These are phyloP conservation scores for Platichthys flesus DNA, from an alignment of 2,113 vertebrate species.

Conservation along the genomic window DNA sequence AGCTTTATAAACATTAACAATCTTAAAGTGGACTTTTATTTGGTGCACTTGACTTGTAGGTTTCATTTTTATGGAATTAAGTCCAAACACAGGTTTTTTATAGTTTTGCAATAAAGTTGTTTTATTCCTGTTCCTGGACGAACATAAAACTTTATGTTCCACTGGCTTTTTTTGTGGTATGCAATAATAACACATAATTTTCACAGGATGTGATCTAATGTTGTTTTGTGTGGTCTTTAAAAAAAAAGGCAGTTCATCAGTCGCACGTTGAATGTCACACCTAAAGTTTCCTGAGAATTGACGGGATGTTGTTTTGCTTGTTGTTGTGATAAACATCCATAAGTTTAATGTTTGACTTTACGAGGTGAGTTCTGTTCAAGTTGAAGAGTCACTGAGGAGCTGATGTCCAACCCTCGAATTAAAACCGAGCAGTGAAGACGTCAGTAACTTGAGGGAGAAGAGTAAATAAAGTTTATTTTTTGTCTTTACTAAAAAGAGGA, in stretches of 20 bases:
- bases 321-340: no score
- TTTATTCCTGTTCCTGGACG: not conserved
- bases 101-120: not conserved
- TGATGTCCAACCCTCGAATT: no score
- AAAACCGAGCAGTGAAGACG: no score
- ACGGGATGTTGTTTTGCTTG: no score
- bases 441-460: no score
- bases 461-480: not conserved
- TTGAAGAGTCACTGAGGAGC: not conserved
- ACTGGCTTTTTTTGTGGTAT: no score
- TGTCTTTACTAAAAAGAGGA: not conserved
- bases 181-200: not conserved
- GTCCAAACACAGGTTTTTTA: not conserved
- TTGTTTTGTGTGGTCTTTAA: not conserved
- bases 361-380: not conserved
- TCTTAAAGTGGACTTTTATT: slow-evolving; percentile 20
- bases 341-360: no score
- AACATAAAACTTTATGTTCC: not conserved
- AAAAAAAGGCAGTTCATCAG: not conserved
- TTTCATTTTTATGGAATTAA: not conserved
- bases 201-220: slow-evolving; percentile 6
- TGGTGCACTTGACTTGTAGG: slow-evolving; percentile 4
- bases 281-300: not conserved
- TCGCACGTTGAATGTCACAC: not conserved
- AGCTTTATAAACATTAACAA: not conserved